A percentile compares a stretch with the other conserved stretches of the same genome.
Evolutionary conservation across 1,140 invertebrate genomes (phyloP).

Genomic region (Nephila pilipes): DNA sequence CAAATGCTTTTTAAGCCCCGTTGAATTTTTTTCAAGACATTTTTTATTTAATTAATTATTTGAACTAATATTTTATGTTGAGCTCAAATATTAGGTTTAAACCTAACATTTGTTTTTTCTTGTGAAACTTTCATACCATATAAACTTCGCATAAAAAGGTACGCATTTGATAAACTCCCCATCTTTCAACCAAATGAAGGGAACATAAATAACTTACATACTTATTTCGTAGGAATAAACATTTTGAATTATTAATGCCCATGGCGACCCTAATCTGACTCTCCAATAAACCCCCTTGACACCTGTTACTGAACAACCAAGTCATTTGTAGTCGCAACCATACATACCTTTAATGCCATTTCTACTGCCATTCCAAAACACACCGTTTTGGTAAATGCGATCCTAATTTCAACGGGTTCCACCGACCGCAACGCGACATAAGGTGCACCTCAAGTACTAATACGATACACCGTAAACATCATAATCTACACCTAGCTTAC

Average conservation of each 20-base stretch:
- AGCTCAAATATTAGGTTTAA: too few species aligned
- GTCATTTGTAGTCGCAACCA: background rate
- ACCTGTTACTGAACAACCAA: background rate
- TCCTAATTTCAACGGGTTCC: background rate
- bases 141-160: too few species aligned
- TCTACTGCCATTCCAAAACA: background rate
- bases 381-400: constrained; percentile 4
- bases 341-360: background rate
- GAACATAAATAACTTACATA: too few species aligned
- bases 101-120: too few species aligned
- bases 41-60: too few species aligned
- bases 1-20: too few species aligned
- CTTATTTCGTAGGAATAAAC: background rate
- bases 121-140: too few species aligned
- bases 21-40: too few species aligned
- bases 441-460: background rate
- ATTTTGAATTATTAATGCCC: background rate
- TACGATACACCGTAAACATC: constrained; percentile 52
- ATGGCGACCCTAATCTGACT: too few species aligned
- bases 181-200: too few species aligned
- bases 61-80: too few species aligned
- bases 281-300: background rate
- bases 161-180: too few species aligned
- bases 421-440: constrained; percentile 14
- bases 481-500: constrained; percentile 42